Evolutionary conservation across 2,888 invertebrate species (phyloP), one percentile per base, ranked within the genome.

Genomic region (Aphidius colemani): DNA sequence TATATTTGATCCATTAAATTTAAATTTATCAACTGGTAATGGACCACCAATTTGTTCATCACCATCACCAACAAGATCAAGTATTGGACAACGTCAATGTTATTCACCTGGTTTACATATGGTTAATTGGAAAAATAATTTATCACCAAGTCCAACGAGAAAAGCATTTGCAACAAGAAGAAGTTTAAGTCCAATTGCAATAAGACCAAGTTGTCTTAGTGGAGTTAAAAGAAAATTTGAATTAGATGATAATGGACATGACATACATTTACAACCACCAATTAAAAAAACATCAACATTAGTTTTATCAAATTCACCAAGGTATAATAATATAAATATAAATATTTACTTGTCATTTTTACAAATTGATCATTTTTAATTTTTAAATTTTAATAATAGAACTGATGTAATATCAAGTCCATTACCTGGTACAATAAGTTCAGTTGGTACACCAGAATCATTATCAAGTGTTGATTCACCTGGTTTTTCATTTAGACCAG

Each of bases 111-210:
- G 85, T 49, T 82, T 86, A 75, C 85, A 85, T 69, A 82, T 84
- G 69, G 78, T 78, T 45, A 82, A 85, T 50, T 85, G 85, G 75
- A 85, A 85, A 71, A 84, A 83, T 58, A 85, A 83, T 69, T 86
- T 91, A 48, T 93, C 92, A 7, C 94, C 94, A 30, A 94, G 94
- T 68, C 95, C 95, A 3, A 94, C 94, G 41, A 86, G 95, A 67
- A 92, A 92, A 74, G 88, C 88, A 59, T 93, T 91, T 82, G 89
- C 92, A 67, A 91, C 91, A 57, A 86, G 85, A 70, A 89, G 94
- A 64, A 95, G 95, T 72, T 88, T 95, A 74, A 95, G 95, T 69
- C 96, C 96, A 0, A 95, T 95, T 72, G 89, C 93, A 9, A 88
- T 94, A 83, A 86, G 94, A 61, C 86, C 86, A 51, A 85, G 82